Conservation (phyloP, 2,888 invertebrate genomes). For the Agonopterix arenella region DNA sequence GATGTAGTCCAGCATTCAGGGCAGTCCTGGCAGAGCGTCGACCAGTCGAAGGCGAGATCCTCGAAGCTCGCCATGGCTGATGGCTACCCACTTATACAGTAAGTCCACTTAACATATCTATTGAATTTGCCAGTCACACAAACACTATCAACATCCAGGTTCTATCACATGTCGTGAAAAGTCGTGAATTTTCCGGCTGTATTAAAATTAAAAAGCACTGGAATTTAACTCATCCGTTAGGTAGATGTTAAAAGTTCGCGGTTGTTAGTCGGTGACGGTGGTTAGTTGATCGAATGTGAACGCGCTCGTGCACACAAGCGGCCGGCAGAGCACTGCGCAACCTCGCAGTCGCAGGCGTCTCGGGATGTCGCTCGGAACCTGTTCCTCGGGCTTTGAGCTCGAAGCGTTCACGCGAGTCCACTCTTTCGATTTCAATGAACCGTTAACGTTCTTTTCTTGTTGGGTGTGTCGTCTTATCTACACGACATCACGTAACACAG, state of each 20-base stretch:
- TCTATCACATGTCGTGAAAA: constrained; percentile 5
- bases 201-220: constrained; percentile 32
- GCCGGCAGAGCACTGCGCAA: constrained; percentile 64
- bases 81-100: constrained; percentile 27
- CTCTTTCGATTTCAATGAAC: constrained; percentile 73
- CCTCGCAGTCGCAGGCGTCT: constrained; percentile 42
- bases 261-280: constrained; percentile 26
- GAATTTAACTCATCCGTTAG: constrained; percentile 8
- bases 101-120: constrained; percentile 42
- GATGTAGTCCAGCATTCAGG: constrained; percentile 79
- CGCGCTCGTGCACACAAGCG: constrained; percentile 56
- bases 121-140: constrained; percentile 33
- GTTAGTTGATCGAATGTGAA: constrained; percentile 33
- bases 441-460: constrained; percentile 63
- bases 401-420: constrained; percentile 46
- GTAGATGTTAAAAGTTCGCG: constrained; percentile 28
- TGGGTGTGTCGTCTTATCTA: constrained; percentile 55
- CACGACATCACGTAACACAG: constrained; percentile 48
- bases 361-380: constrained; percentile 67
- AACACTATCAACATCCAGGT: constrained; percentile 38
- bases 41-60: constrained; percentile 81
- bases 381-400: constrained; percentile 44
- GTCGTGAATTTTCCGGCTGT: constrained; percentile 8
- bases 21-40: constrained; percentile 78
- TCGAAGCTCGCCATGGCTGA: constrained; percentile 78